Percentiles rank a stretch among this genome's conserved stretches.
Conservation (phyloP, 2,797 vertebrate genomes). For the Tamandua tetradactyla region DNA sequence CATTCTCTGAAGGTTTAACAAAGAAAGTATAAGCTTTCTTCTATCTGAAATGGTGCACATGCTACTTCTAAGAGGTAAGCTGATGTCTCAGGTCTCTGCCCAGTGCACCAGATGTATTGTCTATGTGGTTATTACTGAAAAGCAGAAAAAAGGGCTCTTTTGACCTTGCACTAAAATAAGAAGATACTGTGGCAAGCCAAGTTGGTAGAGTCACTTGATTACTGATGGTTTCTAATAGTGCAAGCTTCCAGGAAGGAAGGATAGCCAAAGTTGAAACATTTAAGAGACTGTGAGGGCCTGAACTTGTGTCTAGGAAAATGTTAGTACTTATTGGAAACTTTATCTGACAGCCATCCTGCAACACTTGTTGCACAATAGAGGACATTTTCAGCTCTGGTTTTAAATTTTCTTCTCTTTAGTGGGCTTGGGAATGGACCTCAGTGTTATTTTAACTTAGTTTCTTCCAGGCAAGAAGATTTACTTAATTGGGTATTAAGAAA, state of each 20-base stretch:
- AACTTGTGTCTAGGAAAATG: constrained; percentile 43
- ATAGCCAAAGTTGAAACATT: neutral
- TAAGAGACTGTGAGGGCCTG: neutral
- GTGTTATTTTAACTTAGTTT: constrained; percentile 71
- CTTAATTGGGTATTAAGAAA: constrained; percentile 63
- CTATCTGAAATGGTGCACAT: neutral
- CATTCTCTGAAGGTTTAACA: neutral
- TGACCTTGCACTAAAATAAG: neutral
- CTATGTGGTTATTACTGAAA: neutral
- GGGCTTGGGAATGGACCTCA: constrained; percentile 58
- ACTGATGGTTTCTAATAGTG: neutral
- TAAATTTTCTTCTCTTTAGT: constrained; percentile 64
- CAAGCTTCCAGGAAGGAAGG: neutral
- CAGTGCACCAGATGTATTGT: neutral
- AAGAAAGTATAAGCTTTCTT: neutral
- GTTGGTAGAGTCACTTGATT: neutral
- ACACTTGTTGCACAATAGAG: constrained; percentile 47
- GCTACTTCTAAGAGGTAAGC: neutral
- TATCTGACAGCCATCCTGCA: constrained; percentile 50
- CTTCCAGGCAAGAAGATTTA: constrained; percentile 62
- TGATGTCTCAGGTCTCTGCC: neutral
- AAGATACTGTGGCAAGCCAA: neutral
- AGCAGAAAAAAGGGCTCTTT: neutral
- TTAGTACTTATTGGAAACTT: constrained; percentile 6
- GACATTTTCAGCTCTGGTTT: constrained; percentile 55